These are phyloP conservation scores for Erannis defoliaria DNA, from an alignment of 2,888 invertebrate genomes.

Conservation along the genomic window DNA sequence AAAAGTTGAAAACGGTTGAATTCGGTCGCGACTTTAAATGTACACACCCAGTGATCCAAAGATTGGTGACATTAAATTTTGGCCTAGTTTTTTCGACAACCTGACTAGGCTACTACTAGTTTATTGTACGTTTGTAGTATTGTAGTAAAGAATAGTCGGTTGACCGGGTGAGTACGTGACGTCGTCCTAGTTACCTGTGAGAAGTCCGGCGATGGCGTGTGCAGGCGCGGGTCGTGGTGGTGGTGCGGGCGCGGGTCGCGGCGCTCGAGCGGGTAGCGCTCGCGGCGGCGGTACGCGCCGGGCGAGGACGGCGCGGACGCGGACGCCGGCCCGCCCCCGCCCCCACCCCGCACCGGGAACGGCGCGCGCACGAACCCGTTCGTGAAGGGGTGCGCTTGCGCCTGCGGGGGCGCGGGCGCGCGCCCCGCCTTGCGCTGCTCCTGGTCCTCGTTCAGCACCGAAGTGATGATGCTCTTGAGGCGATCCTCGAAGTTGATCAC, in stretches of 20 bases:
- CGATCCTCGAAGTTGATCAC: conserved; percentile 95
- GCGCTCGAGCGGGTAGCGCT: conserved; percentile 45
- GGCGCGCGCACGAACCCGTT: conserved; percentile 66
- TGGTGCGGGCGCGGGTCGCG: conserved; percentile 56
- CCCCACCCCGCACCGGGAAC: conserved; percentile 41
- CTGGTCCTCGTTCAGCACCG: conserved; percentile 95
- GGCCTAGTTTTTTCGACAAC: too few relatives aligned
- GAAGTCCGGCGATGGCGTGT: conserved; percentile 67
- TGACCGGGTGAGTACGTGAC: neutral
- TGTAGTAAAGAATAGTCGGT: too few relatives aligned
- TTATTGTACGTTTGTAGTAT: too few relatives aligned
- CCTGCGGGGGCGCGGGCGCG: conserved; percentile 57
- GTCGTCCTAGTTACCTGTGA: conserved; percentile 70
- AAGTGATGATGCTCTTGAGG: conserved; percentile 94
- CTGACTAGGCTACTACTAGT: too few relatives aligned
- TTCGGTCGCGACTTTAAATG: too few relatives aligned
- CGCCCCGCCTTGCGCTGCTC: conserved; percentile 68
- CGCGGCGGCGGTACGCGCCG: conserved; percentile 55
- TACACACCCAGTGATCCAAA: too few relatives aligned
- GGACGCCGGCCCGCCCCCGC: conserved; percentile 33
- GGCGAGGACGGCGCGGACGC: conserved; percentile 28
- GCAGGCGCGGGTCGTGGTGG: conserved; percentile 53
- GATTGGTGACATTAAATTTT: too few relatives aligned
- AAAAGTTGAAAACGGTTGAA: too few relatives aligned
- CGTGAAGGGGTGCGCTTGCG: conserved; percentile 58